phyloP scores from a whole-genome alignment of 2,797 vertebrate species.

The Anguilla marmorata region DNA sequence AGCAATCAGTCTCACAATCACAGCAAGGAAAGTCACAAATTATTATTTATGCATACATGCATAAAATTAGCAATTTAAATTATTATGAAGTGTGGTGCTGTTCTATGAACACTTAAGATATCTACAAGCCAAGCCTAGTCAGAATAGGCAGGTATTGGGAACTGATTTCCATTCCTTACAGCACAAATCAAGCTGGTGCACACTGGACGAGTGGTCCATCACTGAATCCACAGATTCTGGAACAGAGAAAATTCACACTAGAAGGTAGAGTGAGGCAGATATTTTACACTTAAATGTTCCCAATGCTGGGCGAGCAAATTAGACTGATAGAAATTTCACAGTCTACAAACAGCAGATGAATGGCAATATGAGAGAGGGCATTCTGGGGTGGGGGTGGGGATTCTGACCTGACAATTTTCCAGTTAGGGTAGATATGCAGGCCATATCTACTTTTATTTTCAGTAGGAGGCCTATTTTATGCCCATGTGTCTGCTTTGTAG shows the following conservation, averaged over 20 bases:
- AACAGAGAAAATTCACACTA: not conserved
- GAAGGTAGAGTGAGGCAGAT: not conserved
- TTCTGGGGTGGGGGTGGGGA: too few species aligned
- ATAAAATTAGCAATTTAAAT: not conserved
- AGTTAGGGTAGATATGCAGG: not conserved
- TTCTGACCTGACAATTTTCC: not conserved
- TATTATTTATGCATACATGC: not conserved
- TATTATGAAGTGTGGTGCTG: not conserved
- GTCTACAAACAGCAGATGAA: too few species aligned
- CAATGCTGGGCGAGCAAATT: too few species aligned
- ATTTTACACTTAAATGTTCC: too few species aligned
- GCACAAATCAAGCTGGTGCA: not conserved
- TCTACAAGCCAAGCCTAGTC: not conserved
- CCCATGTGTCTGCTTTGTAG: not conserved
- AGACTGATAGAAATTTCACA: too few species aligned
- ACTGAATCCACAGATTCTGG: not conserved
- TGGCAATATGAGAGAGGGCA: not conserved
- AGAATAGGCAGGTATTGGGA: not conserved
- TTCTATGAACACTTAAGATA: not conserved
- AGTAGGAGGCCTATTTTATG: not conserved
- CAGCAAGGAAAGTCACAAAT: not conserved
- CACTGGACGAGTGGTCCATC: not conserved
- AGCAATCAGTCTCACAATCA: not conserved
- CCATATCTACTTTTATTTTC: not conserved
- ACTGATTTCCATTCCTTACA: not conserved